Base-by-base conservation (phyloP, 2,113 vertebrate species). In the Callaeas wilsoni region DNA sequence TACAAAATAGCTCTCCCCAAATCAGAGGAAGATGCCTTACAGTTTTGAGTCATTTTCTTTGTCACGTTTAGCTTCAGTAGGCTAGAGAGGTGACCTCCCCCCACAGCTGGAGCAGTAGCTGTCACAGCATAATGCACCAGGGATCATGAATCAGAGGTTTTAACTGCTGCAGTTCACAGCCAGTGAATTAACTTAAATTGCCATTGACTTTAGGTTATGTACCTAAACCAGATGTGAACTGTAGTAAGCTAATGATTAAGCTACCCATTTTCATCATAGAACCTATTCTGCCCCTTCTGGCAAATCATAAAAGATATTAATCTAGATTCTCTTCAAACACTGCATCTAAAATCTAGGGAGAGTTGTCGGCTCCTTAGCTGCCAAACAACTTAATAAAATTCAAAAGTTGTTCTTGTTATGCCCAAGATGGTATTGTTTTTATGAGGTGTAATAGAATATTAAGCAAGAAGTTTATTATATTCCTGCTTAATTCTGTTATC, bases 371-470 rank as follows among this genome's bases (percentile, higher is more conserved):
- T 94, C 55, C 42, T 86, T 64, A 81, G 29, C 64, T 90, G 68
- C 35, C 80, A 84, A 87, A 71, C 18, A 63, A 35, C 67, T 88
- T 80, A 41, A 90, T 88, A 84, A 92, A 94, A 86, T 63, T 55
- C 13, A 3, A 21, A 93, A 87, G 52, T 78, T 90, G 4, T 49
- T 94, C 42, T 46, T 59, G 12, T 67, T 92, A 55, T 26, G 47
- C 52, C 32, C 69, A 84, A 60, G 62, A 81, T 65, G 17, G 14
- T 57, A 49, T 69, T 64, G 44, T 29, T 79, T 97, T 91, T 65
- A 95, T 79, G 87, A 89, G 17, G n/a, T 41, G 16, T 84, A 84
- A 91, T 82, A 82, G 76, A 91, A 94, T 82, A 75, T 78, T 84
- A 87, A 91, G 46, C 64, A 81, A 93, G 42, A 92, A 74, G 25